These are phyloP conservation scores for Zaprionus inermis DNA, from an alignment of 1,140 invertebrate species.

Conservation along the genomic window DNA sequence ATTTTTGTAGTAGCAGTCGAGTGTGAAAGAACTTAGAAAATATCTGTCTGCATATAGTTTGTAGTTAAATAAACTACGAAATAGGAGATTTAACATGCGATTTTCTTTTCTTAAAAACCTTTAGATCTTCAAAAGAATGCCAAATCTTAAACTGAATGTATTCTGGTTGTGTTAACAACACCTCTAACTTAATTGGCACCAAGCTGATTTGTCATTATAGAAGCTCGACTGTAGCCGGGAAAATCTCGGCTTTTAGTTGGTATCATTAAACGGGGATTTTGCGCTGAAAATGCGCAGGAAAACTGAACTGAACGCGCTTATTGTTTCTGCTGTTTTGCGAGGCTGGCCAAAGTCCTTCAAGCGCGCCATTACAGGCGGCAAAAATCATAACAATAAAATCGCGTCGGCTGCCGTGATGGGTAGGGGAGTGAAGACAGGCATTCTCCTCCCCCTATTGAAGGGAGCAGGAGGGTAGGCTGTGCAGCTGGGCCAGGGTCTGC, in stretches of 20 bases:
- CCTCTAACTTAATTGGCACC: neutral
- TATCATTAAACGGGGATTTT: constrained; percentile 64
- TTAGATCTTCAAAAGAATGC: too few relatives aligned
- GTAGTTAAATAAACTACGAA: too few relatives aligned
- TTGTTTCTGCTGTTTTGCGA: constrained; percentile 44
- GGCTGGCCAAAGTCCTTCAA: constrained; percentile 65
- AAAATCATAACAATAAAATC: constrained; percentile 81
- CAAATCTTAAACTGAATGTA: too few relatives aligned
- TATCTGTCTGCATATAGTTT: neutral
- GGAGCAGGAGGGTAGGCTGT: neutral
- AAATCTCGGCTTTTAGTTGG: constrained; percentile 72
- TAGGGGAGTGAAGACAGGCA: neutral
- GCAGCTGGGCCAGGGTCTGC: constrained; percentile 26
- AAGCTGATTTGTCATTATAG: neutral
- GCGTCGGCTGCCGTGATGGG: constrained; percentile 26
- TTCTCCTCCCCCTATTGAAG: neutral
- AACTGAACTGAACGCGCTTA: constrained; percentile 48
- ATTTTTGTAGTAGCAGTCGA: neutral
- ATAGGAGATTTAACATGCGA: neutral
- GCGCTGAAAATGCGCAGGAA: constrained; percentile 9
- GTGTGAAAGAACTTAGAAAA: neutral
- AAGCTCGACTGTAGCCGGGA: constrained; percentile 6
- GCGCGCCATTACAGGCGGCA: constrained; percentile 73
- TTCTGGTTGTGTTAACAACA: too few relatives aligned
- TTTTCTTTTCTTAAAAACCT: too few relatives aligned